Evolutionary conservation across 53 echinoderm and acorn worm species (phyloP).

Genomic region (Patiria pectinifera): DNA sequence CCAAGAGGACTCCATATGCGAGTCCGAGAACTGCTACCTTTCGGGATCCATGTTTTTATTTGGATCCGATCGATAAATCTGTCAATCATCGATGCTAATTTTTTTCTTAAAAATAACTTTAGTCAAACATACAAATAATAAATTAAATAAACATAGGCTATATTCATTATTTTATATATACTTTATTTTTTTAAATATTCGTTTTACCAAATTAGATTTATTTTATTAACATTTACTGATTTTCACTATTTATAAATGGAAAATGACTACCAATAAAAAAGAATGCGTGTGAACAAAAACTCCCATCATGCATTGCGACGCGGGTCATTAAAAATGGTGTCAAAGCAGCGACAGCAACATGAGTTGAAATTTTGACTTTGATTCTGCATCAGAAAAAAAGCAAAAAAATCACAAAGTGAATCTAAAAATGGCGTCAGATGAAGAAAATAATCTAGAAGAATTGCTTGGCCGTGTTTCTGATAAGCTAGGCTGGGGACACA

Average conservation of each 20-base stretch:
- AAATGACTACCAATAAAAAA: neutral
- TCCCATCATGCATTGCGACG: constrained; percentile 53
- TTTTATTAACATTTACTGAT: neutral
- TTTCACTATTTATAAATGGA: neutral
- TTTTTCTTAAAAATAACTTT: constrained; percentile 30
- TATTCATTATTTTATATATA: neutral
- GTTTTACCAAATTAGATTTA: neutral
- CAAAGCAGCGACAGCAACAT: neutral
- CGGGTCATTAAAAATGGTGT: constrained; percentile 65
- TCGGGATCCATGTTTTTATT: constrained; percentile 65
- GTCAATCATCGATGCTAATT: constrained; percentile 60
- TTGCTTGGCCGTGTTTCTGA: constrained; percentile 64
- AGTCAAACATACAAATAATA: constrained; percentile 6
- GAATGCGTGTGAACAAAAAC: constrained; percentile 14
- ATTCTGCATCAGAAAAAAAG: neutral
- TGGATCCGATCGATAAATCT: constrained; percentile 37
- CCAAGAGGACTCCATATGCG: constrained; percentile 64
- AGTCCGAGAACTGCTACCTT: constrained; percentile 52
- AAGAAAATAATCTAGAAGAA: constrained; percentile 48
- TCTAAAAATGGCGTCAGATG: constrained; percentile 47
- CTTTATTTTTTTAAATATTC: neutral
- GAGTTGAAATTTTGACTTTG: neutral
- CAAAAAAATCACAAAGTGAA: neutral
- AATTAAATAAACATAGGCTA: neutral
- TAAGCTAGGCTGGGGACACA: constrained; percentile 66